Base-by-base conservation (phyloP, 2,888 invertebrate genomes). In the Oscheius sp. region DNA sequence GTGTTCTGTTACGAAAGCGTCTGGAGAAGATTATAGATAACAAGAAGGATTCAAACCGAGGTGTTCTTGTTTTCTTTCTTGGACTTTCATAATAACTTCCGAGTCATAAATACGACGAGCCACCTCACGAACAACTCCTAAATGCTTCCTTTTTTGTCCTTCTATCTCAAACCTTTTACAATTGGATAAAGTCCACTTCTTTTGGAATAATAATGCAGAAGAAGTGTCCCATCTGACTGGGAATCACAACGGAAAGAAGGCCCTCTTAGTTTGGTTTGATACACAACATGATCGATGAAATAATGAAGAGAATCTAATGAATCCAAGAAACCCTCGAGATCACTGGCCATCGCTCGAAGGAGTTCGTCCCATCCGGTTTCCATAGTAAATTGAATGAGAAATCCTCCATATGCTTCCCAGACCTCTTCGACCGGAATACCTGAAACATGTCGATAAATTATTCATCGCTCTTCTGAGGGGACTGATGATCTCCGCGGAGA, bases 41-140 rank as follows among this genome's bases (percentile, higher is more conserved):
- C 39, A 12, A 10, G 25, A 8, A n/a, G 33, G 10, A 6, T 17
- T 8, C 39, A 15, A 6, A 75, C 94, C 94, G 0, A 94, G 93
- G 87, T 96, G 95, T 87, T 92, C 92, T 87, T 93, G 93, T 69
- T 88, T 87, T 1, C 93, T 92, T 88, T 93, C 93, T 77, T 94
- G 88, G 72, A 96, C 92, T 85, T 93, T 91, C 82, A 96, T 94
- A 85, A 94, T 92, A 23, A 96, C 94, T 87, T 96, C 94, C 0
- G 93, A 93, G 78, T 92, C 92, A 87, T 96, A 96, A 31, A 96
- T 91, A 87, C 94, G 93, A 83, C 93, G 93, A 45, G 96, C 95
- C 33, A 96, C 95, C 5, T 95, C 94, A 92, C 95, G 94, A 2
- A 97, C 95, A 80, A 96, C 95, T 31, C 96, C 96, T 86, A 95